phyloP scores from a whole-genome alignment of 2,888 invertebrate species.

The Argynnis bischoffii region DNA sequence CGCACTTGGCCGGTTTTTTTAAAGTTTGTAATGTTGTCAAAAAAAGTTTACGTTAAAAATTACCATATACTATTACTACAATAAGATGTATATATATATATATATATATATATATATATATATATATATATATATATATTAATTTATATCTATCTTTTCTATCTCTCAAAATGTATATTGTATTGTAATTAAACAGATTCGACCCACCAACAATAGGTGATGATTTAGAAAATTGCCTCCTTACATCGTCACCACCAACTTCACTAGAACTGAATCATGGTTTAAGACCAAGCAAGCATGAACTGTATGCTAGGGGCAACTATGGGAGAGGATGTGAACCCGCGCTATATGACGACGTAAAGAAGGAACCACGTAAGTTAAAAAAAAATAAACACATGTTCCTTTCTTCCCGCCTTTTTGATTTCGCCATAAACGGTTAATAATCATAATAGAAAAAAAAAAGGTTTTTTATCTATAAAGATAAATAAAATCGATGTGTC shows the following conservation, averaged over 20 bases:
- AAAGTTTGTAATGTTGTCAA: too few species aligned
- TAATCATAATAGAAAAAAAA: background rate
- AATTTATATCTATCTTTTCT: too few species aligned
- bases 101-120: too few species aligned
- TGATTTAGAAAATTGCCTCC: slow-evolving; percentile 87
- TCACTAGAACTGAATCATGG: slow-evolving; percentile 82
- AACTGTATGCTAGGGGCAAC: slow-evolving; percentile 90
- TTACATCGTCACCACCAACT: slow-evolving; percentile 85
- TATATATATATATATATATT: too few species aligned
- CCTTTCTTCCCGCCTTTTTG: too few species aligned
- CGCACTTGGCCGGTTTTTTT: too few species aligned
- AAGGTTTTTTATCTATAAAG: background rate
- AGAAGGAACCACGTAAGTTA: slow-evolving; percentile 57
- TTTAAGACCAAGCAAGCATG: slow-evolving; percentile 85
- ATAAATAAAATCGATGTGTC: too few species aligned
- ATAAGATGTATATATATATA: too few species aligned
- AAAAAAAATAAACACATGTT: background rate
- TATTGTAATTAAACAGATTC: slow-evolving; percentile 74
- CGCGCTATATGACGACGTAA: slow-evolving; percentile 76
- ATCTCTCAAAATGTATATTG: too few species aligned
- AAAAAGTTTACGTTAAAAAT: too few species aligned
- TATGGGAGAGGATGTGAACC: slow-evolving; percentile 92
- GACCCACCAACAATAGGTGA: slow-evolving; percentile 85
- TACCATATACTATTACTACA: too few species aligned
- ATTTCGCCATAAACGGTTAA: too few species aligned